Evolutionary conservation across 1,140 invertebrate species (phyloP), one percentile per base, ranked within the genome.

Genomic region (Phortica variegata): DNA sequence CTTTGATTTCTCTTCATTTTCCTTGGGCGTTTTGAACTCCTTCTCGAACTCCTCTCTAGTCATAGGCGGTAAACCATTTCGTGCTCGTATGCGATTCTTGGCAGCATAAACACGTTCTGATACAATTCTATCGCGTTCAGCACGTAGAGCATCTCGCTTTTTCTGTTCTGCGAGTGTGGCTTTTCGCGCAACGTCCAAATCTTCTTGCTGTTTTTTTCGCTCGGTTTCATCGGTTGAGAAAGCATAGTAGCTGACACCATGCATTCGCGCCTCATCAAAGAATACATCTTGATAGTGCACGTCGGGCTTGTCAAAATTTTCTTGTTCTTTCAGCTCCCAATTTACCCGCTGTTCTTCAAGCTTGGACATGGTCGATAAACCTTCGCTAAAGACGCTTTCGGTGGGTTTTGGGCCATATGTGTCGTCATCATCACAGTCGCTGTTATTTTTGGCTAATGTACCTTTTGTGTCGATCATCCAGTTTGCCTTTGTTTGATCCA

Each of bases 241-340:
- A 9, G 85, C 82, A 77, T 87, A 95, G 72, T 91, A 96, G 15
- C 88, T 89, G 10, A 93, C 90, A 63, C 93, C 93, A 73, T 96
- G 93, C 2, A 84, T 80, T 51, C 93, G 81, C 0, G 92, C 89
- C 83, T 96, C 92, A 77, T 93, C 87, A 74, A 90, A 93, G 10
- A 90, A 79, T 31, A 96, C 79, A 78, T 95, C 91, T 75, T 93
- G 86, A 69, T 95, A 96, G 78, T 95, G 91, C 43, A 94, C 84
- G 62, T 90, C 82, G 34, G 81, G 77, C 81, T 89, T 74, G 60
- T 77, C 9, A 52, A 68, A 12, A 82, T 70, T 65, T 77, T 80
- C 71, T 21, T 73, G 70, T 43, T 83, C 83, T 61, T 88, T 84
- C 40, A 83, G 77, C 54, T 86, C 83, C 86, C 85, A 85, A 49